Conservation (phyloP, 2,797 vertebrate species). For the Acropternis orthonyx region DNA sequence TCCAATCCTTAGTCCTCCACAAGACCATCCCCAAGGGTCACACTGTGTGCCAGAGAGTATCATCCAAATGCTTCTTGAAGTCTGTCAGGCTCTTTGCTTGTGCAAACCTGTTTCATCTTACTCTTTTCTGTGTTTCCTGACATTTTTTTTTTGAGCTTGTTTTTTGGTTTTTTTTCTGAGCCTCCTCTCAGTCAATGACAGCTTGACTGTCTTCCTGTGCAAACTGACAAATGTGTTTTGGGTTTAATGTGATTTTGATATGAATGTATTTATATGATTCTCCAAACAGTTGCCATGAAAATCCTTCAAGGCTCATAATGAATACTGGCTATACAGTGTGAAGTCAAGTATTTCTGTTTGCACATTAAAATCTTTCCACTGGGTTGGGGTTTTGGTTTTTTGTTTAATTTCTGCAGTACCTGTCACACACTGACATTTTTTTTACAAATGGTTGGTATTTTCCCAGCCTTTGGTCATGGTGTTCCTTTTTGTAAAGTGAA, state of each 20-base stretch:
- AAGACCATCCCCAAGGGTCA: background rate
- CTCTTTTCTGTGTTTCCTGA: background rate
- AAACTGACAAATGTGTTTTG: background rate
- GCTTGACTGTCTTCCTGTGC: background rate
- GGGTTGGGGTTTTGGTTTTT: fast-evolving
- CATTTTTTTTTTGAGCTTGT: background rate
- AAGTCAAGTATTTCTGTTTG: background rate
- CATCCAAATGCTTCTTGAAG: background rate
- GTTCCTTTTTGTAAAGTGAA: background rate
- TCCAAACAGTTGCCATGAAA: background rate
- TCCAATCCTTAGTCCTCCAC: background rate
- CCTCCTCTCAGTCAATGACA: background rate
- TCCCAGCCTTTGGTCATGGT: background rate
- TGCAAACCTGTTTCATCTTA: background rate
- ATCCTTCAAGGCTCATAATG: background rate
- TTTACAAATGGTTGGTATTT: background rate
- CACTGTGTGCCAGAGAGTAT: background rate
- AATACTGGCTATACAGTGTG: background rate
- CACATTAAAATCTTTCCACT: background rate
- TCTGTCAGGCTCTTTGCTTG: background rate
- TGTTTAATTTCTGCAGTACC: background rate
- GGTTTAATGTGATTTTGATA: background rate
- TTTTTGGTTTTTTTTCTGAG: background rate
- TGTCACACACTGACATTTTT: background rate
- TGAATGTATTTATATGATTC: background rate